phyloP scores from a whole-genome alignment of 2,888 invertebrate species.

The Rhabditoides inermis region DNA sequence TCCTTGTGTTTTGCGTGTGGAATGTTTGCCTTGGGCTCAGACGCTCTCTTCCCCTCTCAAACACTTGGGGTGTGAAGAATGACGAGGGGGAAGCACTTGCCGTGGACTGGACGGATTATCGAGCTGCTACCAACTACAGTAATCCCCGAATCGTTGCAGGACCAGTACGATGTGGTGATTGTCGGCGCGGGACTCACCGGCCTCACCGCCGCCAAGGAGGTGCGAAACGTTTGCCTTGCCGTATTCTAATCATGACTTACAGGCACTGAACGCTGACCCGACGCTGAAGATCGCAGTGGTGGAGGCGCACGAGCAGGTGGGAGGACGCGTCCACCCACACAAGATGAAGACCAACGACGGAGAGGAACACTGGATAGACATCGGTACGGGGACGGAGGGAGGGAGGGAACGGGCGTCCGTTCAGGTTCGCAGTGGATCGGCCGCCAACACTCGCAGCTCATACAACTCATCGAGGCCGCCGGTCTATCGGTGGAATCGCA shows the following conservation, averaged over 20 bases:
- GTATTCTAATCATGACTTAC: too few species aligned
- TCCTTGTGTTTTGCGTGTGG: too few species aligned
- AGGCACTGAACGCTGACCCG: conserved; percentile 11
- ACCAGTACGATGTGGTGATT: conserved; percentile 17
- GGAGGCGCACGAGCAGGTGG: conserved; percentile 22
- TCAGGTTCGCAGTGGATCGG: conserved; percentile 31
- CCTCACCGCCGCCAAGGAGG: conserved; percentile 6
- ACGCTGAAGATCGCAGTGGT: conserved; percentile 17
- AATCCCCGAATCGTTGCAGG: too few species aligned
- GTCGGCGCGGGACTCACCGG: conserved; percentile 11
- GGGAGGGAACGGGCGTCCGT: background rate
- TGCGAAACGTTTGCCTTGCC: too few species aligned
- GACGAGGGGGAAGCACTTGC: too few species aligned
- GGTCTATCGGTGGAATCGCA: conserved; percentile 13
- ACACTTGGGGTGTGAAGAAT: too few species aligned
- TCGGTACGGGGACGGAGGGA: conserved; percentile 4
- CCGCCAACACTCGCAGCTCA: conserved; percentile 17
- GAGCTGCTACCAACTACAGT: too few species aligned
- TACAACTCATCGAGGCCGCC: conserved; percentile 18
- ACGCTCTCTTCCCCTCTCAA: too few species aligned
- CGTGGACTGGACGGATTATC: too few species aligned
- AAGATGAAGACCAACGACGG: conserved; percentile 7
- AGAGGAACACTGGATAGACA: conserved; percentile 24
- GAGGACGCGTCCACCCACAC: background rate
- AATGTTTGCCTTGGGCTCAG: too few species aligned